phyloP scores from a whole-genome alignment of 2,888 invertebrate genomes.

The Crematogaster levior region DNA sequence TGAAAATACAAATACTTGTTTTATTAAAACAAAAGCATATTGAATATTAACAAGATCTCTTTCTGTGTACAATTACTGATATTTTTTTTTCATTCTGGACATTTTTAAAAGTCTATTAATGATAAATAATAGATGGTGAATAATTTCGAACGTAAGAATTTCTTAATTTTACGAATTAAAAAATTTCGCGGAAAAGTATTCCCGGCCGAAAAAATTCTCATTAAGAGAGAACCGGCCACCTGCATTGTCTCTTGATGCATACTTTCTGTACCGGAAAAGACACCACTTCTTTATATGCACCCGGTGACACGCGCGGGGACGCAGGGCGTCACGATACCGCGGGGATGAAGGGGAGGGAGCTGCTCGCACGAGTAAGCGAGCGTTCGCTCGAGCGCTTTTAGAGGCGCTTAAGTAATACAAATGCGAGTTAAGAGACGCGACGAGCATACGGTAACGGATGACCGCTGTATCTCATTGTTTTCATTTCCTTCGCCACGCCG shows the following conservation, averaged over 20 bases:
- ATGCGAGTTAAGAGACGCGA: conserved; percentile 83
- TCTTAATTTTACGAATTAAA: not conserved
- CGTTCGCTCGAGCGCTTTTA: conserved; percentile 67
- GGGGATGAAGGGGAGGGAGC: not conserved
- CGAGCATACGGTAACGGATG: conserved; percentile 83
- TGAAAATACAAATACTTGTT: not conserved
- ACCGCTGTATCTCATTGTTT: conserved; percentile 86
- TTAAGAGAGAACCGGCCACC: conserved; percentile 23
- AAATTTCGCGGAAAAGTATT: not conserved
- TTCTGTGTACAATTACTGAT: too few species aligned
- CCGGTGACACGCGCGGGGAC: conserved; percentile 24
- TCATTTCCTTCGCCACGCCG: conserved; percentile 85
- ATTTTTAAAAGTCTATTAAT: not conserved
- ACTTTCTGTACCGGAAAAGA: conserved; percentile 35
- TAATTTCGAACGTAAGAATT: not conserved
- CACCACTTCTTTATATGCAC: conserved; percentile 45
- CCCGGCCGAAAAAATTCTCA: not conserved
- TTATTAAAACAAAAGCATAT: not conserved
- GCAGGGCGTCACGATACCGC: conserved; percentile 8
- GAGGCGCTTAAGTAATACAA: conserved; percentile 84
- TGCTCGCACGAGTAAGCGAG: conserved; percentile 15
- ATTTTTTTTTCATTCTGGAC: not conserved
- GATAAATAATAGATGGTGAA: not conserved
- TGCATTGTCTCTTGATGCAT: not conserved
- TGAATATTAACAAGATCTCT: not conserved